Percentiles rank a stretch among this genome's conserved stretches.
Conservation (phyloP, 2,888 invertebrate species). For the Drosophila fulvimacula region DNA sequence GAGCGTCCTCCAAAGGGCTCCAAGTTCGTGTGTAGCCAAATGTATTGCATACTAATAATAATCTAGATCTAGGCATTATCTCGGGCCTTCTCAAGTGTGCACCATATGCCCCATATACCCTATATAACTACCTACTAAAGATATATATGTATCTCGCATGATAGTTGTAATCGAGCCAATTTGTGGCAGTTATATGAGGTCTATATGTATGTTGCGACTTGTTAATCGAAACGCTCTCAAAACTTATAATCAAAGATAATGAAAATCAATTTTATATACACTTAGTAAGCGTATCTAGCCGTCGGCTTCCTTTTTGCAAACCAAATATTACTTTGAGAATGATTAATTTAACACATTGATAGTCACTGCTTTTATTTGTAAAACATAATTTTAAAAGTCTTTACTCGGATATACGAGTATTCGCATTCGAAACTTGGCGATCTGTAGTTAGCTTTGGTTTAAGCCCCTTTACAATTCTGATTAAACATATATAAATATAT, state of each 20-base stretch:
- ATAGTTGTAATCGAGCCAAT: conserved; percentile 28
- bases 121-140: conserved; percentile 26
- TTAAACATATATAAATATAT: conserved; percentile 19
- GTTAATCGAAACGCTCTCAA: conserved; percentile 32
- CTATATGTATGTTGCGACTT: conserved; percentile 9
- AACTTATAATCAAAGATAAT: conserved; percentile 28
- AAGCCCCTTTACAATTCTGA: conserved; percentile 60
- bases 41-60: conserved; percentile 61
- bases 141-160: conserved; percentile 35
- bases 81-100: conserved; percentile 68
- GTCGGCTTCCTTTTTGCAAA: conserved; percentile 70
- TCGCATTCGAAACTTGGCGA: conserved; percentile 24
- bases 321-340: conserved; percentile 72
- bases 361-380: conserved; percentile 69
- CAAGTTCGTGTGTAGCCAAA: conserved; percentile 74
- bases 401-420: conserved; percentile 36
- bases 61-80: conserved; percentile 48
- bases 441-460: conserved; percentile 59
- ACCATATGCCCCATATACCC: conserved; percentile 58
- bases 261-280: conserved; percentile 20
- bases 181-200: conserved; percentile 1
- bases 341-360: conserved; percentile 49
- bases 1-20: conserved; percentile 36
- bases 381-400: conserved; percentile 9
- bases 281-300: conserved; percentile 32